Base-by-base conservation (phyloP, 1,140 invertebrate genomes). In the Muscidifurax raptorellus region DNA sequence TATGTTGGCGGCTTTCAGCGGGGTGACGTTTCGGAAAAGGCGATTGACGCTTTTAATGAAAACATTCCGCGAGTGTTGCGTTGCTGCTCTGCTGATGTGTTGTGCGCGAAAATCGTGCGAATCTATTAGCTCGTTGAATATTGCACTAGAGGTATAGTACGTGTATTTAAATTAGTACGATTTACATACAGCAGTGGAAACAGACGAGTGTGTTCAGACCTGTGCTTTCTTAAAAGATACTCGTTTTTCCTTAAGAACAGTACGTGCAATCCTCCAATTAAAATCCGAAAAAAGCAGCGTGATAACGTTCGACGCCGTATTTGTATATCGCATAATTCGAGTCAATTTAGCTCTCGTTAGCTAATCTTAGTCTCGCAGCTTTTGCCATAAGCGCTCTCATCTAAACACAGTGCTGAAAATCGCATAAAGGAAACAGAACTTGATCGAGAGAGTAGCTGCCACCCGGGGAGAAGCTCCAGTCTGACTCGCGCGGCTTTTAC, bases 381-480 rank as follows among this genome's bases (percentile, higher is more conserved):
- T 25, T 80, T 67, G 69, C 30, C 15, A n/a, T 32, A 40, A 13
- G 28, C 25, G 25, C 40, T 36, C 30, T 82, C 2, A 52, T 7
- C n/a, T 36, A 72, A 80, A 80, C 47, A 72, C 67, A 32, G 52
- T 59, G 2, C 25, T 44, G 32, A 44, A 81, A 81, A 28, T 59
- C 13, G 18, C 27, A 72, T 81, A 81, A 81, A 52, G 30, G 27
- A 6, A 22, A 59, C 1, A 22, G 52, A 22, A 22, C 22, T 22
- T 22, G 47, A 22, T 59, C 52, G 18, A 22, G 52, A 59, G 13
- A 52, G 47, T 52, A 78, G 75, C 77, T 83, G 66, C 82, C 82
- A 83, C 75, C 75, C 71, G 75, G 27, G 66, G 83, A 74, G 83
- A 84, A 28, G 79, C 83, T 74, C 28, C 44, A 7, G 22, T 15